Evolutionary conservation across 2,888 invertebrate species (phyloP), one percentile per base, ranked within the genome.

Genomic region (Noctua fimbriata): DNA sequence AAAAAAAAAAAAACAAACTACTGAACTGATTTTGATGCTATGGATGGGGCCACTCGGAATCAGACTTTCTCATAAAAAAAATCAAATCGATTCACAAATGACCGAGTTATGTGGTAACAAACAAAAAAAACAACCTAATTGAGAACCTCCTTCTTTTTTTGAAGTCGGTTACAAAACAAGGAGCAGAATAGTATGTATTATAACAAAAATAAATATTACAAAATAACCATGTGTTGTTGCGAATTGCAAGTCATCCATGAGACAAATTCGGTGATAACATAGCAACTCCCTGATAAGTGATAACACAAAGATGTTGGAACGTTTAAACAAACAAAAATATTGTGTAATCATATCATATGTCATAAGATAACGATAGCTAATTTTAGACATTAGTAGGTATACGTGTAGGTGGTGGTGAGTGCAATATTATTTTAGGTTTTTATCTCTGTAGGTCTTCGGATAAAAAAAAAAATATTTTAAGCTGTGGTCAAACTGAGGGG

Each of bases 281-380:
- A 16, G 12, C 47, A 66, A 67, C 47, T 18, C 24, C 52, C 52
- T 24, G 58, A 58, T 72, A 28, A 63, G 12, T 24, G 78, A 69
- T 78, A 69, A 63, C 9, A 41, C 41, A 9, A 9, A 14, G 21
- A 67, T 16, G 58, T 65, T n/a, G 7, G n/a, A 24, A 70, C 21
- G 58, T 60, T 16, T 12, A 7, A 7, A n/a, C 60, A 76, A 84
- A 73, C 55, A 81, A 76, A 70, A 73, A 73, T 55, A 81, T 81
- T 76, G 52, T 63, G 85, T 65, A 74, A 84, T 67, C 9, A n/a
- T n/a, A n/a, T n/a, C n/a, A n/a, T n/a, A n/a, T 10, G 0, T n/a
- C 41, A 3, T 71, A 6, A 6, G 52, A 71, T 65, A 79, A 55
- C 21, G 18, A n/a, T 63, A 63, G n/a, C 10, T 70, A 63, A 69